Evolutionary conservation across 2,888 invertebrate species (phyloP), one percentile per base, ranked within the genome.

Genomic region (Drosophila prostipennis): DNA sequence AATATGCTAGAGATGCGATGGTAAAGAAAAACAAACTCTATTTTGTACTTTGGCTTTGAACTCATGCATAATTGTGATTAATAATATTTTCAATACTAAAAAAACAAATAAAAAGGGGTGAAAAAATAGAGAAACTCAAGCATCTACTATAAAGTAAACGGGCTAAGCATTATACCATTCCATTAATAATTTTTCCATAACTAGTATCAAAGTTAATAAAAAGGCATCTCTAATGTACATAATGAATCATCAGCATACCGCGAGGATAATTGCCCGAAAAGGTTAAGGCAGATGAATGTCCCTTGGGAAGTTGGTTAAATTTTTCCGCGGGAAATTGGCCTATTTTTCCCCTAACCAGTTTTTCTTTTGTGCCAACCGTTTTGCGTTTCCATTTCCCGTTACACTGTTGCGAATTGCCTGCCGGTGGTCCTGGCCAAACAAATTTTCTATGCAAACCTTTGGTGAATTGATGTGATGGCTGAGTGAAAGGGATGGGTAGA

Each of bases 401-500:
- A 19, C 45, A 14, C 43, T 45, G 16, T 63, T 65, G 39, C 64
- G 53, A 63, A 63, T 65, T 65, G 64, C 64, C 64, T 53, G 63
- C 64, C 64, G 64, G 39, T 46, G 64, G 45, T 46, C 53, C 53
- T 45, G n/a, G 26, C 52, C 51, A 61, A 51, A 64, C 49, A 64
- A 61, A 64, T 64, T 37, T 63, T 63, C 63, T 53, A 52, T 63
- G 64, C 64, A 64, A 63, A 46, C 63, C 63, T 45, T 63, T 63
- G 45, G 64, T 53, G 65, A 16, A 59, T 63, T 63, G 59, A 63
- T 42, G 19, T 45, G 56, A 42, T 42, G 19, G 42, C 4, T 14
- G 26, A 2, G 32, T 1, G 23, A 32, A 11, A 46, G 46, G 4
- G 26, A 39, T 14, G 13, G 7, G 1, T 16, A 16, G n/a, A 29